These are phyloP conservation scores for Cremastinae sp. DNA, from an alignment of 2,888 invertebrate genomes.

Conservation along the genomic window DNA sequence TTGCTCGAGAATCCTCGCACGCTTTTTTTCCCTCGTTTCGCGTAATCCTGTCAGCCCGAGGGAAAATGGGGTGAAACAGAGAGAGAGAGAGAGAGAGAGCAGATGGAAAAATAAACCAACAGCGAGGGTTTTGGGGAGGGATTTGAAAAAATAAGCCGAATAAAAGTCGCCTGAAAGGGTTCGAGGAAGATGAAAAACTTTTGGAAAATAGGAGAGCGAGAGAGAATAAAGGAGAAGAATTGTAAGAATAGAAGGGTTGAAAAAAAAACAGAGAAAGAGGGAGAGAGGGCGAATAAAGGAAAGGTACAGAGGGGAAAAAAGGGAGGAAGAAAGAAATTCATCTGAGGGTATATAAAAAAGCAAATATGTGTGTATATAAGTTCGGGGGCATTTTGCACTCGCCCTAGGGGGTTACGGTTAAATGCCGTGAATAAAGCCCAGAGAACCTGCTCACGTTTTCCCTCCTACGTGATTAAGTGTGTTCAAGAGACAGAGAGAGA, in stretches of 20 bases:
- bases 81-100: constrained; percentile 2
- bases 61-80: constrained; percentile 3
- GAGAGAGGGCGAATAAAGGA: too few relatives aligned
- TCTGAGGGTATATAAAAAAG: constrained; percentile 8
- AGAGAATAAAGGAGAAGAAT: too few relatives aligned
- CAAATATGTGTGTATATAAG: constrained; percentile 1
- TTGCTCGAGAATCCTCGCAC: background rate
- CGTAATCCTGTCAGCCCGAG: too few relatives aligned
- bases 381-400: constrained; percentile 43
- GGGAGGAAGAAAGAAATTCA: constrained; percentile 26
- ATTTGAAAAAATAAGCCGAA: too few relatives aligned
- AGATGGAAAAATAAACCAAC: too few relatives aligned
- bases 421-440: constrained; percentile 47
- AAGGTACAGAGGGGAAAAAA: constrained; percentile 8
- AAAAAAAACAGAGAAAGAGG: constrained; percentile 7
- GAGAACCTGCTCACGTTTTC: constrained; percentile 49
- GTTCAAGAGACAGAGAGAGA: too few relatives aligned
- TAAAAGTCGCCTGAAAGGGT: too few relatives aligned
- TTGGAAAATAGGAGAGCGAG: too few relatives aligned
- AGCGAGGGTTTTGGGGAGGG: too few relatives aligned
- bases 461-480: constrained; percentile 53
- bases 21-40: background rate
- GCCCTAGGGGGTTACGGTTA: constrained; percentile 48
- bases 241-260: constrained; percentile 24
- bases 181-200: too few relatives aligned